Evolutionary conservation across 2,113 vertebrate genomes (phyloP).

Genomic region (Ptilorrhoa leucosticta): DNA sequence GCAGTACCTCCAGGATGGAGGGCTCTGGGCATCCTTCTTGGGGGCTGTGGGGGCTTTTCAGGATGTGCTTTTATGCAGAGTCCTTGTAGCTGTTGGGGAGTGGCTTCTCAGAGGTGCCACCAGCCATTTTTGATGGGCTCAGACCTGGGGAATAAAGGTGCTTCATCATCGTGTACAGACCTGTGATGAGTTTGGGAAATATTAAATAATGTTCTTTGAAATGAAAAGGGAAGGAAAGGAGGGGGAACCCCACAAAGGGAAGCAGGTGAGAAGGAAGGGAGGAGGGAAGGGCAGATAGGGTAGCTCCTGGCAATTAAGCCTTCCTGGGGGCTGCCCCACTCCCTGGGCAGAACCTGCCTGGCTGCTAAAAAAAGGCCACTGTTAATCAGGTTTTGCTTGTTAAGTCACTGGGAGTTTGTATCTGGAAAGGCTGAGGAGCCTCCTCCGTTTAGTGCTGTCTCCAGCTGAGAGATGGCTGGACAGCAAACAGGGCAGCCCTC

Average conservation of each 20-base stretch:
- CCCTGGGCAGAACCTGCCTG: background rate
- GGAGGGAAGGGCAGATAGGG: background rate
- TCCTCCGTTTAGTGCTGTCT: fast-evolving
- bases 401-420: background rate
- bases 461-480: background rate
- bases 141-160: no score
- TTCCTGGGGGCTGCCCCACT: background rate
- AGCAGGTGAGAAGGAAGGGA: background rate
- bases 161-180: no score
- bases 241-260: background rate
- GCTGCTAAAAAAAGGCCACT: background rate
- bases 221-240: background rate
- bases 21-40: background rate
- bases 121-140: background rate
- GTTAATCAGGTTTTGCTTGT: background rate
- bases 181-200: background rate
- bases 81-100: background rate
- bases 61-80: background rate
- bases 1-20: background rate
- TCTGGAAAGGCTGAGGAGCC: background rate
- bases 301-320: background rate
- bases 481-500: background rate
- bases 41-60: background rate
- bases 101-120: background rate
- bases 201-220: fast-evolving